Evolutionary conservation across 2,113 vertebrate genomes (phyloP).

Genomic region (Tympanuchus pallidicinctus): DNA sequence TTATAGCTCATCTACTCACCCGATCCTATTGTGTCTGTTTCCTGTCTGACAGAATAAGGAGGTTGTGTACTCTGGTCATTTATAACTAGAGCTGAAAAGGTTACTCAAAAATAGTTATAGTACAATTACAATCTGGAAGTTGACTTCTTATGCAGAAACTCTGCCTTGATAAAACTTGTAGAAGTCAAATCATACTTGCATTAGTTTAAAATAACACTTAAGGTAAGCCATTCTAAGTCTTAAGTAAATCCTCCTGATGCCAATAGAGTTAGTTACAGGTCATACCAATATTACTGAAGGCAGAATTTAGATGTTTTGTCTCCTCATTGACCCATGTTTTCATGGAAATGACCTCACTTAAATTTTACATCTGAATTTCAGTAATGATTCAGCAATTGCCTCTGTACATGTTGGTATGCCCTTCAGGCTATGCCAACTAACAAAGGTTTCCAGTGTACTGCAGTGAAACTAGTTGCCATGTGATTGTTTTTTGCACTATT

Average conservation of each 20-base stretch:
- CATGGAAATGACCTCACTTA: constrained; percentile 5
- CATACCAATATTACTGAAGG: not conserved
- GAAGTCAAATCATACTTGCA: not conserved
- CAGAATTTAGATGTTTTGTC: not conserved
- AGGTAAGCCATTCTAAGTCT: not conserved
- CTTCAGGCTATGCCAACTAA: constrained; percentile 29
- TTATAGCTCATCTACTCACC: not conserved
- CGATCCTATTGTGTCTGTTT: not conserved
- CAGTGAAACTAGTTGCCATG: not conserved
- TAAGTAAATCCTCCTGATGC: not conserved
- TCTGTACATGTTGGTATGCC: constrained; percentile 3
- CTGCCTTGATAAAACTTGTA: not conserved
- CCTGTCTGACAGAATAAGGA: not conserved
- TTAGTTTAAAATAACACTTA: not conserved
- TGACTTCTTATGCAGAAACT: not conserved
- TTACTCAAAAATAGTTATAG: not conserved
- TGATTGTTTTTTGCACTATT: constrained; percentile 19
- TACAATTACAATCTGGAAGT: not conserved
- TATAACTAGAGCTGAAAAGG: not conserved
- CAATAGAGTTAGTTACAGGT: not conserved
- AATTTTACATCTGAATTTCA: constrained; percentile 31
- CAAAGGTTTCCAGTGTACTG: constrained; percentile 17
- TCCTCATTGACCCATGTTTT: not conserved
- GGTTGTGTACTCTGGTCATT: not conserved
- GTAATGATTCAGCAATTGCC: constrained; percentile 27